Conservation (phyloP, 2,113 vertebrate genomes). For the Bothrops jararaca region DNA sequence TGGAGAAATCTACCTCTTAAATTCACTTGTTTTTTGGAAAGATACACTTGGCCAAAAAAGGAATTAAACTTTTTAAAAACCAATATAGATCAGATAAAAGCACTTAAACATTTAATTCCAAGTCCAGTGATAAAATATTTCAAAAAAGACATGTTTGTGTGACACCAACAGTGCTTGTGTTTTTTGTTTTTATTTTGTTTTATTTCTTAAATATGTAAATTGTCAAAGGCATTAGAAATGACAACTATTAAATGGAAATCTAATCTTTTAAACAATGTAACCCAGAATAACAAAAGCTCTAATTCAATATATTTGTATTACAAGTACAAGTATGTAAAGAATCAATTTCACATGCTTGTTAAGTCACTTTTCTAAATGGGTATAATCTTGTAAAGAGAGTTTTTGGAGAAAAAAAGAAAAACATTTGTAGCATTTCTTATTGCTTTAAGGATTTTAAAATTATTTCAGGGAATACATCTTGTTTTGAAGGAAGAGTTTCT, state of each 20-base stretch:
- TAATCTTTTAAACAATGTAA: constrained; percentile 56
- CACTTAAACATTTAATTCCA: constrained; percentile 49
- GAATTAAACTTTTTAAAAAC: constrained; percentile 23
- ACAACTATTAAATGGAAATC: constrained; percentile 66
- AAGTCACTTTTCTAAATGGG: constrained; percentile 66
- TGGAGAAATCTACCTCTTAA: constrained; percentile 80
- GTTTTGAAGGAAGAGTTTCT: constrained; percentile 68
- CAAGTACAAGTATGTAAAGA: constrained; percentile 55
- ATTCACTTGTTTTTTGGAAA: constrained; percentile 69
- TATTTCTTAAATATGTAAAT: constrained; percentile 40
- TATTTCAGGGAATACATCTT: constrained; percentile 77
- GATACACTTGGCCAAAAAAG: constrained; percentile 55
- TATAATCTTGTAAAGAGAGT: constrained; percentile 64
- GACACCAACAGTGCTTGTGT: constrained; percentile 33
- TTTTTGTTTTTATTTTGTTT: constrained; percentile 23
- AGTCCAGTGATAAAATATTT: constrained; percentile 50
- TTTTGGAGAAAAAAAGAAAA: constrained; percentile 67
- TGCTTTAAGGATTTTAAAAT: constrained; percentile 68
- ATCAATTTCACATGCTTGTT: constrained; percentile 61
- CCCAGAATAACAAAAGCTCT: constrained; percentile 50
- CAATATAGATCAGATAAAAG: constrained; percentile 38
- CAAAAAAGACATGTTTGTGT: constrained; percentile 17
- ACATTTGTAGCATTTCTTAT: constrained; percentile 77
- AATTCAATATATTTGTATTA: constrained; percentile 54
- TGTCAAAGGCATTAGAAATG: constrained; percentile 48